phyloP scores from a whole-genome alignment of 2,797 vertebrate species.

The Rhynchotus rufescens region DNA sequence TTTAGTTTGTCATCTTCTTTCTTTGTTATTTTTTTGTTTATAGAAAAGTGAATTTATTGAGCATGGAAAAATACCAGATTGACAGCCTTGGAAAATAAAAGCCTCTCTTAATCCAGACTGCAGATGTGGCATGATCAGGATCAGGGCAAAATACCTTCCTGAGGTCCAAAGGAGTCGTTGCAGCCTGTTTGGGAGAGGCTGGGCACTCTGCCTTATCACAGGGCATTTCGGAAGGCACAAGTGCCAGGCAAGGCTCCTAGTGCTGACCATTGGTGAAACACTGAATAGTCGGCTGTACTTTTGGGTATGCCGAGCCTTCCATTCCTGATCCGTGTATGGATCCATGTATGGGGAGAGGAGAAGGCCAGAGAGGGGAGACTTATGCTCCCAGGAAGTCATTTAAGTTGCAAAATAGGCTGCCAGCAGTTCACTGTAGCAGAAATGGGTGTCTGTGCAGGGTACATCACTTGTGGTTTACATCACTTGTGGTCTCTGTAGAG shows the following conservation, averaged over 20 bases:
- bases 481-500: background rate
- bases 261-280: background rate
- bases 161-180: background rate
- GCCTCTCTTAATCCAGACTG: constrained; percentile 20
- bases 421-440: background rate
- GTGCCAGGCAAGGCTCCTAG: background rate
- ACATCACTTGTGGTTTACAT: background rate
- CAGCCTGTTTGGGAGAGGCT: background rate
- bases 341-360: background rate
- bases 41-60: constrained; percentile 46
- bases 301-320: background rate
- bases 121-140: constrained; percentile 34
- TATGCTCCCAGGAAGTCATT: background rate
- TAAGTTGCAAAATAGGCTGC: background rate
- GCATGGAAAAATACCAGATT: constrained; percentile 52
- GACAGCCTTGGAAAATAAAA: constrained; percentile 41
- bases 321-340: background rate
- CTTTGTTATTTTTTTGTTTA: constrained; percentile 58
- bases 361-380: background rate
- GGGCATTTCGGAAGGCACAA: background rate
- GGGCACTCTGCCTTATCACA: background rate
- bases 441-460: background rate
- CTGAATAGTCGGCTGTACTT: background rate
- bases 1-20: constrained; percentile 39
- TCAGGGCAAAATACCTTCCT: background rate